Percentiles rank a stretch among this genome's conserved stretches.
phyloP scores from a whole-genome alignment of 2,113 vertebrate genomes.

The Poicephalus gulielmi region DNA sequence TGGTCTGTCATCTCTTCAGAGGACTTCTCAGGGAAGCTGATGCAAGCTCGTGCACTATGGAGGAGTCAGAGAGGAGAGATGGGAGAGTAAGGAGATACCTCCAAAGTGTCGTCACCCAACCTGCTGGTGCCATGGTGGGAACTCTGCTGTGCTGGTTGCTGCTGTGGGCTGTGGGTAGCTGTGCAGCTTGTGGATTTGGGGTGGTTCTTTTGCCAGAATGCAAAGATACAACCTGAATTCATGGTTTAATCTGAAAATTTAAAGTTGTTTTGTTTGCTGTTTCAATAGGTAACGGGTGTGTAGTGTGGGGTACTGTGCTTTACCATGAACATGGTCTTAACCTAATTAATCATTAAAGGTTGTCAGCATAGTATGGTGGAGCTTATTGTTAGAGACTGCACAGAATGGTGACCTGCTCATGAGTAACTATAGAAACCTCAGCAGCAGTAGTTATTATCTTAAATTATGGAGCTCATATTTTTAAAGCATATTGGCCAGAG shows the following conservation, averaged over 20 bases:
- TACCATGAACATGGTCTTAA: constrained; percentile 67
- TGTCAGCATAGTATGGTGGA: constrained; percentile 69
- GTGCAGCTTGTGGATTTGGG: background rate
- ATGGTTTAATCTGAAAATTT: constrained; percentile 32
- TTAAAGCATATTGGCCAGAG: constrained; percentile 53
- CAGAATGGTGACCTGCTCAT: constrained; percentile 68
- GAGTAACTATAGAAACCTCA: constrained; percentile 79
- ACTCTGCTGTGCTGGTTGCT: background rate
- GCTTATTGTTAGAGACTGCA: constrained; percentile 73
- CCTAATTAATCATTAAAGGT: constrained; percentile 77
- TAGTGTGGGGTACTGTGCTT: constrained; percentile 50
- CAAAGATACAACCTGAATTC: constrained; percentile 6
- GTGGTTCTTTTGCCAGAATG: background rate
- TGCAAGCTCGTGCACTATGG: fast-evolving
- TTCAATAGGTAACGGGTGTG: constrained; percentile 16
- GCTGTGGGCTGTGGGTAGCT: background rate
- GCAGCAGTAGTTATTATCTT: constrained; percentile 64
- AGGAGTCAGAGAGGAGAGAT: fast-evolving
- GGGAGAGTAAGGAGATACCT: background rate
- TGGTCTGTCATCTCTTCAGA: background rate
- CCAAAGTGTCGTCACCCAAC: background rate
- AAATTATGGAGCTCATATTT: constrained; percentile 69
- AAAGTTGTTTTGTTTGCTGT: constrained; percentile 42
- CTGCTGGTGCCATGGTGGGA: background rate
- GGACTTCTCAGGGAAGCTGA: background rate